phyloP scores from a whole-genome alignment of 2,888 invertebrate species.

The Drosophila tanythrix region DNA sequence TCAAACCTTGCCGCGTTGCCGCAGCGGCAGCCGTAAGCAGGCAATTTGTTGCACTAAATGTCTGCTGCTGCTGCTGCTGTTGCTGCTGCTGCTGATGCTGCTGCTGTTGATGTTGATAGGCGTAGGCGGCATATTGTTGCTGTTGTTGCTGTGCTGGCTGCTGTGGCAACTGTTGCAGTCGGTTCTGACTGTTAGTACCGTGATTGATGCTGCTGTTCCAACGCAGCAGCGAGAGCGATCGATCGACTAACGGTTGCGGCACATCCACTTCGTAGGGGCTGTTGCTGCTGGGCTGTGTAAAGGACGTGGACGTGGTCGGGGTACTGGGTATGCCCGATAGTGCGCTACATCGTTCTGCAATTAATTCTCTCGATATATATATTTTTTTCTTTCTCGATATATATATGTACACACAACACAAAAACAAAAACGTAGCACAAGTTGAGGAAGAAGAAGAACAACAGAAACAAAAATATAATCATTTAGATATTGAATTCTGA shows the following conservation, averaged over 20 bases:
- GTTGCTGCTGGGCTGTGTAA: conserved; percentile 86
- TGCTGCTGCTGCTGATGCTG: conserved; percentile 38
- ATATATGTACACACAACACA: conserved; percentile 62
- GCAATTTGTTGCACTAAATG: conserved; percentile 65
- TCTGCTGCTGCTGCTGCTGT: conserved; percentile 47
- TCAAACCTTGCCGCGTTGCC: conserved; percentile 86
- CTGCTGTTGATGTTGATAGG: conserved; percentile 36
- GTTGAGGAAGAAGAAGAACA: not conserved
- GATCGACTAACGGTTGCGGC: conserved; percentile 89
- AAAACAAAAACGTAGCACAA: conserved; percentile 33
- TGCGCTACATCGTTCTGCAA: conserved; percentile 91
- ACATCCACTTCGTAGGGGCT: conserved; percentile 88
- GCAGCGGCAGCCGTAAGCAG: conserved; percentile 84
- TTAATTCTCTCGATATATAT: conserved; percentile 71
- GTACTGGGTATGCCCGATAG: conserved; percentile 85
- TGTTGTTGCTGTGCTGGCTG: conserved; percentile 63
- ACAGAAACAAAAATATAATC: conserved; percentile 30
- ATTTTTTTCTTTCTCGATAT: conserved; percentile 21
- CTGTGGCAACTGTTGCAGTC: conserved; percentile 61
- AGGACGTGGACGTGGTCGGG: conserved; percentile 84
- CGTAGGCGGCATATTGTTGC: conserved; percentile 53
- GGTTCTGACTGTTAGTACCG: conserved; percentile 72
- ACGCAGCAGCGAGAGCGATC: conserved; percentile 87
- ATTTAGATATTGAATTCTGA: conserved; percentile 26
- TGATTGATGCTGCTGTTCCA: conserved; percentile 82